Evolutionary conservation across 1,140 invertebrate genomes (phyloP).

Genomic region (Nautilus pompilius): DNA sequence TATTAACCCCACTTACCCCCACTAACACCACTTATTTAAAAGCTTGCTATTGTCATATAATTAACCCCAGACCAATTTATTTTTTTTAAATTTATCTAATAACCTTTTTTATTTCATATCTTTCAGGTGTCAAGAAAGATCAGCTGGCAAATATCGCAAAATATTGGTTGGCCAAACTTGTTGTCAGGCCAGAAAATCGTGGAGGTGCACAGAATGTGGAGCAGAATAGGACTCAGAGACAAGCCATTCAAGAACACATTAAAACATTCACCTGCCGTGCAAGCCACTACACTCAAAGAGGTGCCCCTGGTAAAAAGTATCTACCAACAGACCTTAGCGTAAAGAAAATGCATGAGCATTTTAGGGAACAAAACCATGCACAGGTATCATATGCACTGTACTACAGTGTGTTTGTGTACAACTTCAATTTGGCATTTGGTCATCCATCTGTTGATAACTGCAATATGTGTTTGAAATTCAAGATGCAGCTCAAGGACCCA

Average conservation of each 20-base stretch:
- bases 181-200: no score
- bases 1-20: no score
- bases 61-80: no score
- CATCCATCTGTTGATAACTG: conserved; percentile 6
- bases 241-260: conserved; percentile 4
- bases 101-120: no score
- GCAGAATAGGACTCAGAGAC: no score
- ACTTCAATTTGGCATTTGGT: conserved; percentile 15
- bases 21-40: no score
- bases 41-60: no score
- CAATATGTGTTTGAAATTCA: background rate
- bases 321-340: conserved; percentile 8
- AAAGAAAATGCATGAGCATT: conserved; percentile 5
- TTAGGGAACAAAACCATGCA: conserved; percentile 10
- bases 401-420: conserved; percentile 2
- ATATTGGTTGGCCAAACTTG: no score
- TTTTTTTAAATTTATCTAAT: no score
- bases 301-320: conserved; percentile 7
- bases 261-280: conserved; percentile 7
- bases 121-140: no score
- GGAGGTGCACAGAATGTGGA: no score
- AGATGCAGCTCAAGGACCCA: background rate
- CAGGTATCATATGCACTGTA: conserved; percentile 8
- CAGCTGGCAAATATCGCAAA: no score
- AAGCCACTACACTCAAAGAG: conserved; percentile 4